These are phyloP conservation scores for Bombycilla garrulus DNA, from an alignment of 2,113 vertebrate species.

Conservation along the genomic window DNA sequence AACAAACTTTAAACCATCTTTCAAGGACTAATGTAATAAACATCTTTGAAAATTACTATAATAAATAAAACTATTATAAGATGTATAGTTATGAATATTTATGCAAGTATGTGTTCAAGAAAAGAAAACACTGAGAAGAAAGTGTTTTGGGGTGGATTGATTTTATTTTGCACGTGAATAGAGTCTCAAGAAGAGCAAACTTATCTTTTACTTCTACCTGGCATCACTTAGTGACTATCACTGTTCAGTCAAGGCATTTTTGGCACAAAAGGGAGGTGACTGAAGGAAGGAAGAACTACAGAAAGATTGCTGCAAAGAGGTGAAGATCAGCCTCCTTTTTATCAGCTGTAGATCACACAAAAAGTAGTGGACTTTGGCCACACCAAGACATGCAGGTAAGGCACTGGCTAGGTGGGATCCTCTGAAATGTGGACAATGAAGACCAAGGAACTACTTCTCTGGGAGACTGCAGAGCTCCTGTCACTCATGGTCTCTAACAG, in stretches of 20 bases:
- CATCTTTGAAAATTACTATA: background rate
- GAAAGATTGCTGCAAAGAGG: background rate
- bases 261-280: background rate
- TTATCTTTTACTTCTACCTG: background rate
- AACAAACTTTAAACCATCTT: background rate
- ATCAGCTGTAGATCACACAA: rapidly evolving
- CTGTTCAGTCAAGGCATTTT: background rate
- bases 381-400: background rate
- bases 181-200: background rate
- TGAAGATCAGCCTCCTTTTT: background rate
- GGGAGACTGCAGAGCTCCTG: background rate
- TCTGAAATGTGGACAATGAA: background rate
- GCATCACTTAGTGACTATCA: background rate
- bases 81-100: background rate
- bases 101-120: background rate
- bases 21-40: background rate
- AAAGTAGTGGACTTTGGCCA: background rate
- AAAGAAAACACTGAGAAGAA: background rate
- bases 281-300: background rate
- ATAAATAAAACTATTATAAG: background rate
- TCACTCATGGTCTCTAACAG: background rate
- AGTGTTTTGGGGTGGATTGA: background rate
- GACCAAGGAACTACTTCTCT: background rate
- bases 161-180: rapidly evolving
- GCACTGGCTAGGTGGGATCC: background rate